Evolutionary conservation across 2,113 vertebrate genomes (phyloP).

Genomic region (Noturus placidus): DNA sequence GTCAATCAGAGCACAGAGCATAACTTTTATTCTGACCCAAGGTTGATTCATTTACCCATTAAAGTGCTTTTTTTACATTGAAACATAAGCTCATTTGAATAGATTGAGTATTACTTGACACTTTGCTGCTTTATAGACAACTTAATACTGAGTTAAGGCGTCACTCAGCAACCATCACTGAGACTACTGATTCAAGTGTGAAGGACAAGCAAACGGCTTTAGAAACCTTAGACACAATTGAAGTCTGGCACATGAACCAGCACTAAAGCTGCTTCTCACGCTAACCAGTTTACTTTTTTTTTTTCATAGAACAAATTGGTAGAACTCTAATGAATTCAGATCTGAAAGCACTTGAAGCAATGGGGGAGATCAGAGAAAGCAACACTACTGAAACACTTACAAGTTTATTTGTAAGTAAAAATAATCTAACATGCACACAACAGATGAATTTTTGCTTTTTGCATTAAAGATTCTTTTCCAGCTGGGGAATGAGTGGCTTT

Average conservation of each 20-base stretch:
- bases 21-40: not conserved
- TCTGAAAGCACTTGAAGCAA: not conserved
- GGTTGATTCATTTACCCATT: not conserved
- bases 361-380: not conserved
- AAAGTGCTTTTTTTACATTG: not conserved
- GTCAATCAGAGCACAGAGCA: not conserved
- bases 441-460: not conserved
- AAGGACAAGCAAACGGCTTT: constrained; percentile 9
- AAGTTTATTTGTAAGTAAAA: not conserved
- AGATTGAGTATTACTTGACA: not conserved
- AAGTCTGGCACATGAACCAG: not conserved
- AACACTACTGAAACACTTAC: not conserved
- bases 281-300: not conserved
- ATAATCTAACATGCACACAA: not conserved
- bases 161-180: constrained; percentile 59
- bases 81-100: not conserved
- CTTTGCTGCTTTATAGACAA: not conserved
- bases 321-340: not conserved
- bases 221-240: constrained; percentile 3
- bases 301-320: not conserved
- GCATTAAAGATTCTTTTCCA: not conserved
- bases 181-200: constrained; percentile 29
- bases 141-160: not conserved
- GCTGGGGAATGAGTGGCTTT: not conserved
- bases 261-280: not conserved